phyloP scores from a whole-genome alignment of 1,140 invertebrate genomes.

The Hirudo medicinalis region DNA sequence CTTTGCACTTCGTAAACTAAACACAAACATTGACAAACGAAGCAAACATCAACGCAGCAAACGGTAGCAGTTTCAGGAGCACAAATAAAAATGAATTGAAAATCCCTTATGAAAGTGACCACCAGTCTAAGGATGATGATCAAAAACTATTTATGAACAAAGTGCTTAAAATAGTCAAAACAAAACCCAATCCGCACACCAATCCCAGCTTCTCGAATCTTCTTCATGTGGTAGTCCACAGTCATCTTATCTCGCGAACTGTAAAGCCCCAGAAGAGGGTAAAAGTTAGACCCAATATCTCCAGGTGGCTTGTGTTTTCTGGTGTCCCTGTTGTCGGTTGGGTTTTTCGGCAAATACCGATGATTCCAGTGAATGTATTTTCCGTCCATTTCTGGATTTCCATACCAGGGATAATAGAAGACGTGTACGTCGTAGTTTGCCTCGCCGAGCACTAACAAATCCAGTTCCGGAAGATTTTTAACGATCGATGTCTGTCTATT shows the following conservation, averaged over 20 bases:
- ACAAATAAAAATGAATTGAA: too few relatives aligned
- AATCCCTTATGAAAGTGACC: too few relatives aligned
- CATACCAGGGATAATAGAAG: constrained; percentile 47
- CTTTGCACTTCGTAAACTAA: too few relatives aligned
- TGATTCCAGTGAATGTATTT: constrained; percentile 46
- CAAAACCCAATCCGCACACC: too few relatives aligned
- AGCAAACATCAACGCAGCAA: too few relatives aligned
- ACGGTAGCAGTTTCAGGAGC: too few relatives aligned
- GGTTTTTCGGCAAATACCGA: constrained; percentile 35
- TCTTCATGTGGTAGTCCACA: constrained; percentile 40
- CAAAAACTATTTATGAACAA: too few relatives aligned
- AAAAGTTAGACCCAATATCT: constrained; percentile 44
- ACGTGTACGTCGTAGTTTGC: constrained; percentile 40
- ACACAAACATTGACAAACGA: too few relatives aligned
- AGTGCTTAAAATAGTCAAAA: too few relatives aligned
- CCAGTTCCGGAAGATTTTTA: too few relatives aligned
- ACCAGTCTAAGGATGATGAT: too few relatives aligned
- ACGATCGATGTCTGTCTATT: too few relatives aligned
- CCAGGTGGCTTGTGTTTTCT: constrained; percentile 39
- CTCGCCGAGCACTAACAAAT: background rate
- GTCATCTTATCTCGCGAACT: constrained; percentile 38
- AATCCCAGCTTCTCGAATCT: constrained; percentile 35
- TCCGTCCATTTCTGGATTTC: constrained; percentile 38
- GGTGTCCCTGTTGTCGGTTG: constrained; percentile 28
- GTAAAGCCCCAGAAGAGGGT: constrained; percentile 43